Evolutionary conservation across 2,888 invertebrate species (phyloP).

Genomic region (Adelognathus sp.): DNA sequence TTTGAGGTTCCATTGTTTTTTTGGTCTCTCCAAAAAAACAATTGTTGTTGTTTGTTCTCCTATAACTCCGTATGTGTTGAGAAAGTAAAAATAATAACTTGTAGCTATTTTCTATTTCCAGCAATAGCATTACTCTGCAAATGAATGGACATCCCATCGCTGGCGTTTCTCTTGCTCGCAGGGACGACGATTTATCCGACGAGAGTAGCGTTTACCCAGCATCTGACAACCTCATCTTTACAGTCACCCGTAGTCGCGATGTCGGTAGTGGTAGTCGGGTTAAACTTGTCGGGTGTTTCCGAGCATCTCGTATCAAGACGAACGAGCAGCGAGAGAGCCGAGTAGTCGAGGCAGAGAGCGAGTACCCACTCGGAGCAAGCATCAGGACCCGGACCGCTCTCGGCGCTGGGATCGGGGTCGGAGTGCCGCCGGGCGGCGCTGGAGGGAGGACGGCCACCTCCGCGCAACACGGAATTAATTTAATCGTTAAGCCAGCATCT

Average conservation of each 20-base stretch:
- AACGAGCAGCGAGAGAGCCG: conserved; percentile 35
- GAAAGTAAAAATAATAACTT: too few species aligned
- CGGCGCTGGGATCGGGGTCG: conserved; percentile 23
- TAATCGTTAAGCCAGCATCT: conserved; percentile 67
- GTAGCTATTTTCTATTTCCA: too few species aligned
- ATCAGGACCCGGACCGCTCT: conserved; percentile 50
- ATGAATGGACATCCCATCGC: not conserved
- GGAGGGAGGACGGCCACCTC: conserved; percentile 53
- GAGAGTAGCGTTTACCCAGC: conserved; percentile 53
- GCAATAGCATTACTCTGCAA: not conserved
- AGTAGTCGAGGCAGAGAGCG: not conserved
- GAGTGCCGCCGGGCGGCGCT: conserved; percentile 41
- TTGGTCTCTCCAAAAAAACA: too few species aligned
- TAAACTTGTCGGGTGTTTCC: conserved; percentile 49
- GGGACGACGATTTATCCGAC: conserved; percentile 46
- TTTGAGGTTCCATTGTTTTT: too few species aligned
- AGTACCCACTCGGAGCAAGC: conserved; percentile 27
- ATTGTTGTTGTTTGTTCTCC: too few species aligned
- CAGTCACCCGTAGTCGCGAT: conserved; percentile 29
- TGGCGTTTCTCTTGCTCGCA: not conserved
- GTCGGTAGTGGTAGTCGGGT: conserved; percentile 23
- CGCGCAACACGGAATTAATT: conserved; percentile 66
- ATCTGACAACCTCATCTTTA: conserved; percentile 59
- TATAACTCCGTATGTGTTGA: too few species aligned
- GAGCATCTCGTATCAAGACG: conserved; percentile 56